Conservation (phyloP, 1,140 invertebrate genomes). For the Philotrypesis tridentata region DNA sequence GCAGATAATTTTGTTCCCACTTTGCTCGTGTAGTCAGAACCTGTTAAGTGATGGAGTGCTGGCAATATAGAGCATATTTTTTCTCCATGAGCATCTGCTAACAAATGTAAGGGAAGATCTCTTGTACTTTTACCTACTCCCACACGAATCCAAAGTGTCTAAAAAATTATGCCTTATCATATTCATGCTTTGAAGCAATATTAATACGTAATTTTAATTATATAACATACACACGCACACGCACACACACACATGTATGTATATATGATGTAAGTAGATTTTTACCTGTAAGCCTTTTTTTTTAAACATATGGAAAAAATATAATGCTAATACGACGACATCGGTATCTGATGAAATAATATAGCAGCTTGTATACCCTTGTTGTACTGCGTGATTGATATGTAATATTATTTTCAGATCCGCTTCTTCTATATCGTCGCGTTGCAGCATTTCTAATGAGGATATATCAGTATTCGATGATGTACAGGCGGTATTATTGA, state of each 20-base stretch:
- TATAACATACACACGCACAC: too few species aligned
- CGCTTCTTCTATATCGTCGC: neutral
- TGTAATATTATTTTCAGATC: slow-evolving; percentile 14
- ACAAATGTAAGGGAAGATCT: neutral
- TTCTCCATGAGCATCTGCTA: neutral
- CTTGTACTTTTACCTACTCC: neutral
- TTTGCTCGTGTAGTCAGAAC: slow-evolving; percentile 15
- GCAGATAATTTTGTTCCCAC: neutral
- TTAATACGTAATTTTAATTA: neutral
- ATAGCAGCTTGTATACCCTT: neutral
- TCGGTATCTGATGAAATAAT: slow-evolving; percentile 9
- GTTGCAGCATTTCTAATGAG: neutral
- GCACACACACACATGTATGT: too few species aligned
- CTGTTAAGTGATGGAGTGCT: slow-evolving; percentile 4
- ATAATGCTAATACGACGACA: slow-evolving; percentile 8
- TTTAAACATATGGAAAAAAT: neutral
- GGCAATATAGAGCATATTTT: neutral
- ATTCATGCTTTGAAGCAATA: neutral
- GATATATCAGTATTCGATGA: neutral
- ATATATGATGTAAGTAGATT: neutral
- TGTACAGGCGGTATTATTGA: neutral
- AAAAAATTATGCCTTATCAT: neutral
- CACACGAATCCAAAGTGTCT: neutral
- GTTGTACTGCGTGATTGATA: neutral
- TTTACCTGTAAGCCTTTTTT: neutral